A percentile compares a stretch with the other conserved stretches of the same genome.
Evolutionary conservation across 2,888 invertebrate species (phyloP).

Genomic region (Metalampra italica): DNA sequence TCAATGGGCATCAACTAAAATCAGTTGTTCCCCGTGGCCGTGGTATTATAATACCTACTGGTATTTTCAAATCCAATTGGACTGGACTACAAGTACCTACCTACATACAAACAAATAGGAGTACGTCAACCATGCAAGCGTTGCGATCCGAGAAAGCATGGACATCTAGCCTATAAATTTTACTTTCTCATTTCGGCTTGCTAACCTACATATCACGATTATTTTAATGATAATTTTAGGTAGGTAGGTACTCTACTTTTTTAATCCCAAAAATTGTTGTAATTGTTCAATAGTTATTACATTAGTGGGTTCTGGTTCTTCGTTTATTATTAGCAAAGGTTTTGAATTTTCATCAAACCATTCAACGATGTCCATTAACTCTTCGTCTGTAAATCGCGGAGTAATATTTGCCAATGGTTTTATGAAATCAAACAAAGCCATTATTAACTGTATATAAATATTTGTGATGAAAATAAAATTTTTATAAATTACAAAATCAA

Average conservation of each 20-base stretch:
- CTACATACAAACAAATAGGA: too few relatives aligned
- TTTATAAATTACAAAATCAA: not conserved
- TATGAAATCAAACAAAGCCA: constrained; percentile 44
- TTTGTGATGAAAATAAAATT: not conserved
- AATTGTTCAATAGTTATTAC: constrained; percentile 55
- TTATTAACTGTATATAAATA: constrained; percentile 15
- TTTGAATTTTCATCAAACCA: constrained; percentile 56
- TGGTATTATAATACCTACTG: too few relatives aligned
- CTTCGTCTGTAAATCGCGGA: constrained; percentile 49
- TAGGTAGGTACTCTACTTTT: constrained; percentile 43
- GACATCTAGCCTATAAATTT: too few relatives aligned
- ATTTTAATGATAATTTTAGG: not conserved
- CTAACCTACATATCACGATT: too few relatives aligned
- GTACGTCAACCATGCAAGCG: too few relatives aligned
- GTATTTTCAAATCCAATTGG: too few relatives aligned
- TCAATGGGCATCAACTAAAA: too few relatives aligned
- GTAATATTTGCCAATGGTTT: constrained; percentile 42
- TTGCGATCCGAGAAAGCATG: too few relatives aligned
- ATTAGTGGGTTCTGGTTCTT: constrained; percentile 37
- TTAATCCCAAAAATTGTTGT: constrained; percentile 46
- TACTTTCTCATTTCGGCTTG: too few relatives aligned
- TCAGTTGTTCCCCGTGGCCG: too few relatives aligned
- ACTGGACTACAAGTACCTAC: too few relatives aligned
- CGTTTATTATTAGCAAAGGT: constrained; percentile 40
- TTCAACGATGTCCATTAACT: constrained; percentile 40